Base-by-base conservation (phyloP, 2,888 invertebrate genomes). In the Zaprionus lineosus region DNA sequence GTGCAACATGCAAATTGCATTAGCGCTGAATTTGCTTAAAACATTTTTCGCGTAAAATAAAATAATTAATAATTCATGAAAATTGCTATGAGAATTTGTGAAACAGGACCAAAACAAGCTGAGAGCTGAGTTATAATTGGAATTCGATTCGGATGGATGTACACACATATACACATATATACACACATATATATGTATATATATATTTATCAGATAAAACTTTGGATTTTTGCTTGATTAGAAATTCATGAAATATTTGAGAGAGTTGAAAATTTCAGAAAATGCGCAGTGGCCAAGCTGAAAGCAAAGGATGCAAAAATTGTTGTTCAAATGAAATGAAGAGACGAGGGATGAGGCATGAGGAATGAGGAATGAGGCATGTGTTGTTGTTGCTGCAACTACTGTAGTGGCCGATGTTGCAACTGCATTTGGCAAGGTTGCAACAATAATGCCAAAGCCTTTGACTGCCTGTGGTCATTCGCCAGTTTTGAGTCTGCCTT, bases 281-380 rank as follows among this genome's bases (percentile, higher is more conserved):
- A 46, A 11, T 15, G 11, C 28, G n/a, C 15, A 47, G 15, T 31
- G 40, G n/a, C 19, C 31, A 31, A 4, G 26, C 18, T 24, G n/a
- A 43, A 11, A 16, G 26, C 19, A 41, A 53, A 55, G 59, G 19
- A 41, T 56, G 52, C 65, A 79, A 82, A 79, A 83, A 78, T 83
- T 83, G 74, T 53, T 58, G 73, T 75, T 65, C 64, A 78, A 82
- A 75, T 78, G 56, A 73, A 70, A 67, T 75, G 71, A 68, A 78
- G 75, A 73, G 68, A 78, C 68, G 77, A 62, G 55, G 37, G n/a
- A 24, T n/a, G n/a, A n/a, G n/a, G 36, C 34, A 24, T 11, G 12
- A 37, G 33, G 33, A 18, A 47, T 41, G 65, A 78, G 75, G 67
- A 70, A 78, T 71, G 77, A 60, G 55, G 37, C 24, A 51, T 29